Evolutionary conservation across 2,113 vertebrate species (phyloP), one percentile per base, ranked within the genome.

Genomic region (Speoplatyrhinus poulsoni): DNA sequence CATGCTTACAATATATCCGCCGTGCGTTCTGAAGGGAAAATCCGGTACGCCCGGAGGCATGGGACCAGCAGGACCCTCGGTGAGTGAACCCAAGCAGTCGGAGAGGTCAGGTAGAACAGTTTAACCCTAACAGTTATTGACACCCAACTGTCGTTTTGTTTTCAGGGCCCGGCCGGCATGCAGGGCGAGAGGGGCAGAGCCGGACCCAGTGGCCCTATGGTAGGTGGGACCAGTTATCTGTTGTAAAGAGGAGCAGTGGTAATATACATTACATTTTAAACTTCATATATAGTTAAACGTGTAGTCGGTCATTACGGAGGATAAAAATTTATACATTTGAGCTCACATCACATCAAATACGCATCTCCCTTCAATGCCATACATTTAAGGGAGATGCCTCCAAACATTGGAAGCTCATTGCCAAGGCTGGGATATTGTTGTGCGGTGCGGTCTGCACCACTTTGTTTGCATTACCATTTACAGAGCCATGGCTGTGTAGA

Each of bases 101-200:
- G 1, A 26, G 26, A 26, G 26, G 26, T 26, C 26, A 19, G 1
- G 32, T 19, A 9, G 32, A 5, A 19, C n/a, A 57, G 4, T 32
- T 4, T 55, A 41, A n/a, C 9, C 17, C 55, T 9, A 4, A 16
- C 16, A 64, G 12, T 59, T 58, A 12, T 32, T 67, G 26, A 80
- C 15, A 26, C 26, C 26, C 26, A 3, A 33, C 0, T 2, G 16
- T 9, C 17, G 32, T 26, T 52, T 0, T 54, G 75, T 9, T 81
- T 81, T 69, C 67, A 99, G 98, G 98, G 98, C 3, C 94, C 95
- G 0, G 87, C 92, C 7, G 98, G 98, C 56, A 92, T 96, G 93
- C 92, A 95, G 36, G 98, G 98, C 77, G 97, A 99, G 69, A 92
- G 98, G 88, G 98, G 98, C 46, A 77, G 98, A 62, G 80, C 89